Evolutionary conservation across 2,888 invertebrate species (phyloP), one percentile per base, ranked within the genome.

Genomic region (Tanypteryx hageni): DNA sequence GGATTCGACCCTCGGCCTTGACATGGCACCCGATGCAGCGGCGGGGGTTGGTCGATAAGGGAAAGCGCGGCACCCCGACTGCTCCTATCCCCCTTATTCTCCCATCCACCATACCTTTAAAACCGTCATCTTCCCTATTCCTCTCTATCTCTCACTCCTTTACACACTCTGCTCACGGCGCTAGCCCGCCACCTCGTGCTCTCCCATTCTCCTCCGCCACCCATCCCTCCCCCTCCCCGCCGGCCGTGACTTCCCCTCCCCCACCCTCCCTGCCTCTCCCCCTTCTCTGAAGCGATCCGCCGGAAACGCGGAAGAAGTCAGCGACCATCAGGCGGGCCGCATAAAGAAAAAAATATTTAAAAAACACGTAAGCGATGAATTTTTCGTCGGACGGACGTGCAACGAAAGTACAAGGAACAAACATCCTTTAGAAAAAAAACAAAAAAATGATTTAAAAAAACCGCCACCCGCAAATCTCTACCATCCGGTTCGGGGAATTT

Each of bases 11-110:
- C 64, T 85, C 85, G 85, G 85, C 85, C 85, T 64, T 91, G 64
- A 91, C 64, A 64, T 64, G 91, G n/a, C 76, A 22, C 59, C 91
- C 57, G 76, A 27, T 44, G 64, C 91, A 64, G 27, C 68, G 68
- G 76, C 76, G n/a, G 92, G 68, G 92, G 76, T 56, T 56, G 76
- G 68, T 68, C 68, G 76, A 64, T 91, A 91, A 56, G 31, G 92
- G 56, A 92, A 31, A n/a, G 56, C 81, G 7, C 92, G 27, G 76
- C 76, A 22, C 8, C 27, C 27, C 76, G 76, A 22, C 76, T 27
- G 27, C 27, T 76, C 76, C 27, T 27, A 76, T 76, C 76, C 76
- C 76, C 76, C 27, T 76, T 76, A 22, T 76, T 76, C 27, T 76
- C 76, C 83, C 83, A 13, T 58, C 86, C 27, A n/a, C 82, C 16